A percentile compares a stretch with the other conserved stretches of the same genome.
phyloP scores from a whole-genome alignment of 1,140 invertebrate genomes.

The Drosophila eugracilis region DNA sequence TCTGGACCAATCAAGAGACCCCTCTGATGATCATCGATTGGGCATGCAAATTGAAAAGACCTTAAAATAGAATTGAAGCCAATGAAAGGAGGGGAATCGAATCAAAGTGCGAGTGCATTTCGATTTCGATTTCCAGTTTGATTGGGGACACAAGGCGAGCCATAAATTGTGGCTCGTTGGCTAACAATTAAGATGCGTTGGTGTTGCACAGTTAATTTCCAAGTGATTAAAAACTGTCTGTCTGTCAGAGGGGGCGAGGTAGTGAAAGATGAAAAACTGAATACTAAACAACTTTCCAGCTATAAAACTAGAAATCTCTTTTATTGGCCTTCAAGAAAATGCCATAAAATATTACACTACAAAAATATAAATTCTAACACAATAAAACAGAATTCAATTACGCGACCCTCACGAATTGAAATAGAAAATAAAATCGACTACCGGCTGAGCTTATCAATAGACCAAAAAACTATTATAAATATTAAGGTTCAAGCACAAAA shows the following conservation, averaged over 20 bases:
- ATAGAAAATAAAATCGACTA: slow-evolving; percentile 49
- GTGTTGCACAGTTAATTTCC: slow-evolving; percentile 64
- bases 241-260: slow-evolving; percentile 15
- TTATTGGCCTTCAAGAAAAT: slow-evolving; percentile 40
- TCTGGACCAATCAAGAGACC: slow-evolving; percentile 45
- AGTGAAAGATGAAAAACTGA: slow-evolving; percentile 28
- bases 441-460: slow-evolving; percentile 47
- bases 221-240: slow-evolving; percentile 58
- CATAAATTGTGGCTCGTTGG: slow-evolving; percentile 68
- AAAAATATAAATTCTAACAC: slow-evolving; percentile 41
- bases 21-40: slow-evolving; percentile 46
- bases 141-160: slow-evolving; percentile 42
- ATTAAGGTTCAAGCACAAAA: slow-evolving; percentile 69
- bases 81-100: slow-evolving; percentile 55
- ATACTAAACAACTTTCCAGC: slow-evolving; percentile 58
- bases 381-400: slow-evolving; percentile 34
- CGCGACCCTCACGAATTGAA: slow-evolving; percentile 15
- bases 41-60: slow-evolving; percentile 78
- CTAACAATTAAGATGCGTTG: slow-evolving; percentile 59
- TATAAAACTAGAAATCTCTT: slow-evolving; percentile 33
- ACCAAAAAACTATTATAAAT: slow-evolving; percentile 49
- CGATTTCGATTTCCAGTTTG: slow-evolving; percentile 62
- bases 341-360: slow-evolving; percentile 51
- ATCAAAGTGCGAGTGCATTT: slow-evolving; percentile 58
- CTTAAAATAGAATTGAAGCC: slow-evolving; percentile 79